phyloP scores from a whole-genome alignment of 2,888 invertebrate genomes.

The Macrosoma leucophasiata region DNA sequence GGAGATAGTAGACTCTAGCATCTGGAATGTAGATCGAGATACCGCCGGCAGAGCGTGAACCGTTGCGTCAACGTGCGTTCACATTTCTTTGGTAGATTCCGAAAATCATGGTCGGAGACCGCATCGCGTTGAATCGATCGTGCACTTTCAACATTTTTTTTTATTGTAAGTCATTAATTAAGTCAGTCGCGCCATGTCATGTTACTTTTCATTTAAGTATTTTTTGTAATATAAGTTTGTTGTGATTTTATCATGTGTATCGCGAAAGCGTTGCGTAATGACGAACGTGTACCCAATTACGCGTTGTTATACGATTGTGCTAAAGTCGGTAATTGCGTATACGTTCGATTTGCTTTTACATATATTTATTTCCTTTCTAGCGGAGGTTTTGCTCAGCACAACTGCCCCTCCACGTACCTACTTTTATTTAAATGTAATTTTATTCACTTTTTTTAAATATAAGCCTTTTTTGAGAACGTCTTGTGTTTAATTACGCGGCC shows the following conservation, averaged over 20 bases:
- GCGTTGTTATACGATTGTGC: too few relatives aligned
- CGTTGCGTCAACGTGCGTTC: slow-evolving; percentile 27
- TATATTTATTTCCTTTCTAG: slow-evolving; percentile 23
- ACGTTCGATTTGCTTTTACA: slow-evolving; percentile 21
- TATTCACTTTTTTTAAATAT: slow-evolving; percentile 38
- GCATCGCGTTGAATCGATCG: slow-evolving; percentile 36
- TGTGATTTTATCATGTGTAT: slow-evolving; percentile 37
- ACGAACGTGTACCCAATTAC: slow-evolving; percentile 17
- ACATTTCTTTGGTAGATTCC: slow-evolving; percentile 1
- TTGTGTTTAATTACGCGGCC: slow-evolving; percentile 42
- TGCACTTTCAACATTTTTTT: slow-evolving; percentile 35
- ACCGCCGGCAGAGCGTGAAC: slow-evolving; percentile 7
- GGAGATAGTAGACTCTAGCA: slow-evolving; percentile 56
- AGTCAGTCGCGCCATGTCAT: slow-evolving; percentile 72
- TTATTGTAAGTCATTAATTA: slow-evolving; percentile 46
- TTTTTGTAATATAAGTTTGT: slow-evolving; percentile 36
- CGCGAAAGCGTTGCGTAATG: slow-evolving; percentile 35
- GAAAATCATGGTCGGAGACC: slow-evolving; percentile 17
- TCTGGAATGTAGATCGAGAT: slow-evolving; percentile 23
- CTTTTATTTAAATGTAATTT: slow-evolving; percentile 25
- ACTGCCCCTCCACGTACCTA: slow-evolving; percentile 23
- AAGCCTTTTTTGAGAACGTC: slow-evolving; percentile 52
- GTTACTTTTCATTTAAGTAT: slow-evolving; percentile 12
- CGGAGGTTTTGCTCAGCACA: slow-evolving; percentile 20
- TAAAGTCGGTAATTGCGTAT: slow-evolving; percentile 1